These are phyloP conservation scores for Amazona guildingii DNA, from an alignment of 2,113 vertebrate species.

Conservation along the genomic window DNA sequence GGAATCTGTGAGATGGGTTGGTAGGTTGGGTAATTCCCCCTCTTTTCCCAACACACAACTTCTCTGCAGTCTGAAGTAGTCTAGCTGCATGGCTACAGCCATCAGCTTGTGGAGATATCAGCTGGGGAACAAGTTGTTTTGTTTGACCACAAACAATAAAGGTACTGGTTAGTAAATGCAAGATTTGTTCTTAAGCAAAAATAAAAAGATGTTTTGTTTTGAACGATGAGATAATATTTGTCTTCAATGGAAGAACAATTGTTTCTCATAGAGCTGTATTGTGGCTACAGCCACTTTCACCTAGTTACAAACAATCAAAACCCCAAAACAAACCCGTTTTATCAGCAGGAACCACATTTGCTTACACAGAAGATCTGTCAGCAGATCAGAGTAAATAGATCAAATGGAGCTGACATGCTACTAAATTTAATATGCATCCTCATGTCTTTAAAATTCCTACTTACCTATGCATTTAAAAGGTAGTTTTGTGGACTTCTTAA, in stretches of 20 bases:
- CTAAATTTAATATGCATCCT: slow-evolving; percentile 19
- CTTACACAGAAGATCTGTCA: slow-evolving; percentile 21
- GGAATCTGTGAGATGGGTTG: neutral
- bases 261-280: neutral
- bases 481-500: slow-evolving; percentile 46
- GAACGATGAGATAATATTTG: neutral
- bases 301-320: neutral
- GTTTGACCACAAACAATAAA: neutral
- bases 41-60: neutral
- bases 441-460: slow-evolving; percentile 51
- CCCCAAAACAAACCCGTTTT: neutral
- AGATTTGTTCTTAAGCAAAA: neutral
- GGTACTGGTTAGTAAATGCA: neutral
- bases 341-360: slow-evolving; percentile 25
- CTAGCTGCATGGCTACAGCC: neutral
- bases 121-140: neutral
- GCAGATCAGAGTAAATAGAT: slow-evolving; percentile 19
- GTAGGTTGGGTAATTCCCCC: neutral
- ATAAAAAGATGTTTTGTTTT: neutral
- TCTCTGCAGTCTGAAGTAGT: neutral
- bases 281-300: neutral
- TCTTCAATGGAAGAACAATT: neutral
- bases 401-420: slow-evolving; percentile 21
- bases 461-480: slow-evolving; percentile 37
- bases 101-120: accelerated